phyloP scores from a whole-genome alignment of 1,140 invertebrate species.

The Drosophila willistoni region DNA sequence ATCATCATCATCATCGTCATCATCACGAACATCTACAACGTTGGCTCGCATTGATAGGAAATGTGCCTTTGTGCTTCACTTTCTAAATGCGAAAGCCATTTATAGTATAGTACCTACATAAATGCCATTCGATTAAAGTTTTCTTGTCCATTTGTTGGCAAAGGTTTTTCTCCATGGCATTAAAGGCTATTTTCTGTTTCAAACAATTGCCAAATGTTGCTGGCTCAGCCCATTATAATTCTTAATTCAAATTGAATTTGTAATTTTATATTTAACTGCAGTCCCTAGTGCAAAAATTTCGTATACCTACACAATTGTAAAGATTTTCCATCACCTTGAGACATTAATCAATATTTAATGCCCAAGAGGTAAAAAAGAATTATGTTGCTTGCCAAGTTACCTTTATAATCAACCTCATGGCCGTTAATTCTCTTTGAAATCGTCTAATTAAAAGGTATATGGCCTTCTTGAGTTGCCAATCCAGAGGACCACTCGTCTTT shows the following conservation, averaged over 20 bases:
- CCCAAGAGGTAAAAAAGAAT: slow-evolving; percentile 35
- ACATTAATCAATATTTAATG: slow-evolving; percentile 45
- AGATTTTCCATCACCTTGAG: slow-evolving; percentile 39
- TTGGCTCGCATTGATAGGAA: slow-evolving; percentile 10
- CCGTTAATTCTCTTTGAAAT: slow-evolving; percentile 53
- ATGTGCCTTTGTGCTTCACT: neutral
- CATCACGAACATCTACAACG: slow-evolving; percentile 31
- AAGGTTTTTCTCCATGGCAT: neutral
- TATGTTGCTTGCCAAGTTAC: slow-evolving; percentile 33
- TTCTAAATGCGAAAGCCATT: neutral
- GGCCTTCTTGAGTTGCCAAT: slow-evolving; percentile 39
- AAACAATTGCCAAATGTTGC: neutral
- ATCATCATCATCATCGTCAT: slow-evolving; percentile 25
- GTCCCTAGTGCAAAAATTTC: neutral
- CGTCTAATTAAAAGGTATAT: slow-evolving; percentile 60
- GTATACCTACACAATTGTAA: neutral
- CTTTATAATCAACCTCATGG: slow-evolving; percentile 39
- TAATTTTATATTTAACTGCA: neutral
- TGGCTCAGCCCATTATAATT: neutral
- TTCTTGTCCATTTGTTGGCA: neutral
- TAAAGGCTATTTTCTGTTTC: neutral
- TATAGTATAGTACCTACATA: slow-evolving; percentile 3
- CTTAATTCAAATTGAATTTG: neutral
- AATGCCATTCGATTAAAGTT: slow-evolving; percentile 18
- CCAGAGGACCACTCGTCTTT: slow-evolving; percentile 25